Base-by-base conservation (phyloP, 2,113 vertebrate species). In the Arvicanthis niloticus region DNA sequence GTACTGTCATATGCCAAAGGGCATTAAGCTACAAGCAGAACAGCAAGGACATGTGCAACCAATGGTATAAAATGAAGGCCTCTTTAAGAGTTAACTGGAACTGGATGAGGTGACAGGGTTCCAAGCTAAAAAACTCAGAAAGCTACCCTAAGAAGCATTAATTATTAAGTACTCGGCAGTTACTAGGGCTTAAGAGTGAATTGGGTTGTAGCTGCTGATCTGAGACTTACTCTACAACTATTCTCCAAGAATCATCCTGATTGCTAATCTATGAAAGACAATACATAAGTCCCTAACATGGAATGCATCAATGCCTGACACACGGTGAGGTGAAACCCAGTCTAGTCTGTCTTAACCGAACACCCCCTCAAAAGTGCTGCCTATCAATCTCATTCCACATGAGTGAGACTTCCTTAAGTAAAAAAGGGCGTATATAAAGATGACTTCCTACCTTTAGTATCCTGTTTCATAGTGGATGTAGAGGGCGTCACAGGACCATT, bases 371-470 rank as follows among this genome's bases (percentile, higher is more conserved):
- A 85, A 96, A 75, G 45, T 42, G 5, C 22, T 84, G 58, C 31
- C 88, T 73, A 45, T 21, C n/a, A 73, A 91, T 62, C 68, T 60
- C 53, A 67, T 3, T 13, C 80, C 62, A 34, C n/a, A 1, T 17
- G 13, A 45, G 90, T 81, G 45, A 93, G 34, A 94, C 37, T 73
- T 73, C 72, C 82, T 42, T 53, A 68, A 68, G 65, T 78, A 80
- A 48, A 82, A 82, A 88, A 93, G 72, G 22, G 40, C 60, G 77
- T 8, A 86, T 1, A 29, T 7, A 77, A 97, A 86, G 88, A 51
- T n/a, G 31, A 37, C 31, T 40, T 96, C 96, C 98, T 98, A 99
- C 99, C 99, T 99, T 99, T 99, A 77, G 96, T 92, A 10, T 96
- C 87, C 0, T 96, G 98, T 97, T 99, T 99, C 0, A 95, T n/a